Percentiles rank a stretch among this genome's conserved stretches.
phyloP scores from a whole-genome alignment of 2,113 vertebrate species.

The Oncorhynchus clarkii region DNA sequence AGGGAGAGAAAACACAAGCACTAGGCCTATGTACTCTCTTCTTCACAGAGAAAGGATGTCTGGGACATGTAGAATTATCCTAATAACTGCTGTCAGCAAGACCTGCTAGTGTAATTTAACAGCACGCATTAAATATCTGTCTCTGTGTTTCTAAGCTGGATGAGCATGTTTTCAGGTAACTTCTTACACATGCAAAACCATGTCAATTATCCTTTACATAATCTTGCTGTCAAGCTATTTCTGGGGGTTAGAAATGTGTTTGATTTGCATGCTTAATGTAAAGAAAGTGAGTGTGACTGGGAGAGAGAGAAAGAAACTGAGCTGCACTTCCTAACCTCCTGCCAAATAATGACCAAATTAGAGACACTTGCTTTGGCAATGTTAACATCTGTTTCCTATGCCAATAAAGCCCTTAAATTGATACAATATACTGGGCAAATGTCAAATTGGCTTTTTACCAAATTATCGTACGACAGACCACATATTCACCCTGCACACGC shows the following conservation, averaged over 20 bases:
- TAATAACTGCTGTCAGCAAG: constrained; percentile 56
- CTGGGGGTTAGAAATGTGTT: not conserved
- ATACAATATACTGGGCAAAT: too few relatives aligned
- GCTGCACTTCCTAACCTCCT: too few relatives aligned
- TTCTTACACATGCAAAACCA: not conserved
- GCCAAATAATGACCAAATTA: too few relatives aligned
- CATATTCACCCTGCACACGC: too few relatives aligned
- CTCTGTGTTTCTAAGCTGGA: constrained; percentile 14
- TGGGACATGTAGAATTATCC: constrained; percentile 50
- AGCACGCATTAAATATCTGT: constrained; percentile 11
- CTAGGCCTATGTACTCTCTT: constrained; percentile 11
- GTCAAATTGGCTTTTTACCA: too few relatives aligned
- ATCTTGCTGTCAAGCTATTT: constrained; percentile 3
- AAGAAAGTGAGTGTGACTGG: not conserved
- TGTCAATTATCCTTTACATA: constrained; percentile 6
- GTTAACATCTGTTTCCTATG: too few relatives aligned
- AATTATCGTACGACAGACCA: too few relatives aligned
- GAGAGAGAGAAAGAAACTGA: not conserved
- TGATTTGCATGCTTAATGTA: not conserved
- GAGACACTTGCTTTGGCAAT: too few relatives aligned
- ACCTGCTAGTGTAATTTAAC: constrained; percentile 28
- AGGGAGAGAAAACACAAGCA: not conserved
- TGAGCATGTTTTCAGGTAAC: constrained; percentile 11
- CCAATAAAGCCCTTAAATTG: too few relatives aligned
- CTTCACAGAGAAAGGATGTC: constrained; percentile 35